Evolutionary conservation across 2,888 invertebrate species (phyloP).

Genomic region (Eristalinus aeneus): DNA sequence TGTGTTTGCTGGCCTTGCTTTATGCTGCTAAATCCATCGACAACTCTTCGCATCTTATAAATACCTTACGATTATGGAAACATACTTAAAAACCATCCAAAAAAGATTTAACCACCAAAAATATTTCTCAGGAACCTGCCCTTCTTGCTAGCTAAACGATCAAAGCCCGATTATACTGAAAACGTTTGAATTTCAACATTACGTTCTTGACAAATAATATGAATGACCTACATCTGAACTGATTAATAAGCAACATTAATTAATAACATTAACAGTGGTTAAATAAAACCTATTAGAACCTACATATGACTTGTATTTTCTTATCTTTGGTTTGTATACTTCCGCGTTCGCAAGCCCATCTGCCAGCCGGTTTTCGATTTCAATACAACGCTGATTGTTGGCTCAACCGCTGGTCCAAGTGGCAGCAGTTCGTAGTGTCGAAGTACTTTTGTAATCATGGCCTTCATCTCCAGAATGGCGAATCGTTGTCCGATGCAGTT

Average conservation of each 20-base stretch:
- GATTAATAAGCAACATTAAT: not conserved
- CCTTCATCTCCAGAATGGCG: constrained; percentile 75
- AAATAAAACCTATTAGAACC: constrained; percentile 2
- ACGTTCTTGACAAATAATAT: not conserved
- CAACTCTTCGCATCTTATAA: not conserved
- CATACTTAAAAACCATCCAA: not conserved
- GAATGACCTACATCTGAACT: not conserved
- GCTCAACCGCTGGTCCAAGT: constrained; percentile 52
- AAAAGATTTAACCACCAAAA: not conserved
- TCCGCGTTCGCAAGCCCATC: constrained; percentile 66
- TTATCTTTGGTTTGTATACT: not conserved
- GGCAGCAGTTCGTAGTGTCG: constrained; percentile 69
- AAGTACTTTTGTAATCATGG: constrained; percentile 71
- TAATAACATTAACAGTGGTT: not conserved
- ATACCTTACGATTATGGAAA: not conserved
- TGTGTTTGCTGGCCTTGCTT: not conserved
- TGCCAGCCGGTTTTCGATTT: constrained; percentile 71
- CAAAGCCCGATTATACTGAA: too few relatives aligned
- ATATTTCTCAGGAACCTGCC: not conserved
- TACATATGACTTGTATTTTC: not conserved
- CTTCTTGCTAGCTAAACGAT: not conserved
- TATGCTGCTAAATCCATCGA: not conserved
- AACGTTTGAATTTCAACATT: too few relatives aligned
- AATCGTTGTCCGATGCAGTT: constrained; percentile 76
- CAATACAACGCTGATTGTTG: constrained; percentile 61